These are phyloP conservation scores for Tipula helvola DNA, from an alignment of 2,888 invertebrate species.

Conservation along the genomic window DNA sequence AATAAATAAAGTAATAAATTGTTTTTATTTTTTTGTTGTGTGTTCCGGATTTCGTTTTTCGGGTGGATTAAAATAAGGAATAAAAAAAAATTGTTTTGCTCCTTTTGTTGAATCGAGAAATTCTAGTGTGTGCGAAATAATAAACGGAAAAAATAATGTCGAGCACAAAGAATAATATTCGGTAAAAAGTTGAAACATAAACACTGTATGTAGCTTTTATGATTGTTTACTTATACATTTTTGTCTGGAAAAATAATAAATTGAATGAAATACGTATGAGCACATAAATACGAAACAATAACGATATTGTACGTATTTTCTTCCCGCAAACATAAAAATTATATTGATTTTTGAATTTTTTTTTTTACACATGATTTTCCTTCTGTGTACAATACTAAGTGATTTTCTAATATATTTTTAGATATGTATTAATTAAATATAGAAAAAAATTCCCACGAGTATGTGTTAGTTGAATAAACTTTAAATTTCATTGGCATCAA, in stretches of 20 bases:
- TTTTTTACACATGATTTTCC: neutral
- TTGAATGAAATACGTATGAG: neutral
- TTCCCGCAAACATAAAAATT: neutral
- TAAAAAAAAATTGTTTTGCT: neutral
- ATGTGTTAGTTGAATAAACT: neutral
- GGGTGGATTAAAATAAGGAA: neutral
- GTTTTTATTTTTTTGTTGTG: neutral
- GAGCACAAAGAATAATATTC: neutral
- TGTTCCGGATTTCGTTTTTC: neutral
- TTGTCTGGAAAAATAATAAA: neutral
- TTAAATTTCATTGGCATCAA: neutral
- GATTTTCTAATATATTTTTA: neutral
- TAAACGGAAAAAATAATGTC: neutral
- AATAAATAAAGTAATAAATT: neutral
- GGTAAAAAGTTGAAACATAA: neutral
- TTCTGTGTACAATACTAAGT: neutral
- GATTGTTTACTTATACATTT: neutral
- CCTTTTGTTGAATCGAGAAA: neutral
- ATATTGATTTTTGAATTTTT: neutral
- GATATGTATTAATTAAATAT: neutral
- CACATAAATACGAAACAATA: neutral
- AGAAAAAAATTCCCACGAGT: neutral
- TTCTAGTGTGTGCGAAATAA: neutral
- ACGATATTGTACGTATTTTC: neutral
- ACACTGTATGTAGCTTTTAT: neutral